A percentile compares a stretch with the other conserved stretches of the same genome.
Evolutionary conservation across 1,140 invertebrate genomes (phyloP).

Genomic region (Rhopalosiphum padi): DNA sequence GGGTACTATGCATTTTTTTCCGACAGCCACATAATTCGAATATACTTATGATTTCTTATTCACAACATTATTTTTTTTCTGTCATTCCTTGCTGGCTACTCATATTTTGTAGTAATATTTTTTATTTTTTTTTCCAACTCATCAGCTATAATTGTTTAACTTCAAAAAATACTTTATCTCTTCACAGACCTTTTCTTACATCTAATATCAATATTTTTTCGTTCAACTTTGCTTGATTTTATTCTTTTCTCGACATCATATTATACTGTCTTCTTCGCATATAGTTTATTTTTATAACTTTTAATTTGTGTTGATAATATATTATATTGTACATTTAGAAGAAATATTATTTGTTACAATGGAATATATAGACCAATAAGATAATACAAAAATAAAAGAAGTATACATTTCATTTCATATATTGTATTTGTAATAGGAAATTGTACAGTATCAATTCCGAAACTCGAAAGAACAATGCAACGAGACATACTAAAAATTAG

Average conservation of each 20-base stretch:
- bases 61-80: not conserved
- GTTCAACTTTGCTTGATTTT: not conserved
- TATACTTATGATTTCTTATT: not conserved
- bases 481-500: not conserved
- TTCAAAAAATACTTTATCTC: not conserved
- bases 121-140: not conserved
- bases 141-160: not conserved
- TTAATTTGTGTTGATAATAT: not conserved
- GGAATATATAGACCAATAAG: not conserved
- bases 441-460: not conserved
- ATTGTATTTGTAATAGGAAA: not conserved
- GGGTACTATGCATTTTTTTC: not conserved
- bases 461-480: not conserved
- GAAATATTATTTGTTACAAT: not conserved
- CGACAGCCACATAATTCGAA: not conserved
- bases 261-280: not conserved
- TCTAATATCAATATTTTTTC: not conserved
- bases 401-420: not conserved
- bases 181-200: not conserved
- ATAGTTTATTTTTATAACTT: not conserved
- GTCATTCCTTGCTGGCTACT: not conserved
- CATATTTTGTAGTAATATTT: not conserved
- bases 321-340: not conserved
- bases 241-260: not conserved
- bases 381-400: not conserved